phyloP scores from a whole-genome alignment of 2,797 vertebrate genomes.

The Pipistrellus kuhlii region DNA sequence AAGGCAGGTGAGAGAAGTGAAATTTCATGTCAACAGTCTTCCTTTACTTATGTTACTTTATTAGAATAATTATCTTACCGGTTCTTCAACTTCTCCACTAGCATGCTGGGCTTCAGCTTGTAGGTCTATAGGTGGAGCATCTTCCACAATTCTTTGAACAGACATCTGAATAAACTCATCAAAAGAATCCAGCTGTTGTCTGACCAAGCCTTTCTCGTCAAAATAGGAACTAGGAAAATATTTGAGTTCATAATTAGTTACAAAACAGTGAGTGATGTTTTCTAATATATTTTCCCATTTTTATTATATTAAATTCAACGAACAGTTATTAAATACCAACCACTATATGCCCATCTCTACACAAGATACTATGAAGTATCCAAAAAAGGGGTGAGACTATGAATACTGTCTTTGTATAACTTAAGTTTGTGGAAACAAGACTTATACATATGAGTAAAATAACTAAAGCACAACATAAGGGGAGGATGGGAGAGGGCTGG shows the following conservation, averaged over 20 bases:
- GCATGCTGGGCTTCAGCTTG: constrained; percentile 99
- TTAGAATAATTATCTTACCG: constrained; percentile 89
- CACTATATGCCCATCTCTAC: not conserved
- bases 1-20: not conserved
- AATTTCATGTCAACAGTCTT: not conserved
- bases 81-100: constrained; percentile 97
- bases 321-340: not conserved
- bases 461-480: constrained; percentile 2
- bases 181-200: constrained; percentile 98
- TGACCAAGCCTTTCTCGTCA: constrained; percentile 99
- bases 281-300: constrained; percentile 22
- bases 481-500: no score
- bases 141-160: constrained; percentile 98
- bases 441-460: not conserved
- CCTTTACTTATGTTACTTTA: not conserved
- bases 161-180: constrained; percentile 99
- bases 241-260: constrained; percentile 42
- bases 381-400: not conserved
- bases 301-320: constrained; percentile 31
- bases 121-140: constrained; percentile 97
- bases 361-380: not conserved
- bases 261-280: not conserved
- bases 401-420: constrained; percentile 10
- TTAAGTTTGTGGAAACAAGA: not conserved
- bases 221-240: constrained; percentile 93